These are phyloP conservation scores for Lasioglossum zephyrum DNA, from an alignment of 2,888 invertebrate genomes.

Conservation along the genomic window DNA sequence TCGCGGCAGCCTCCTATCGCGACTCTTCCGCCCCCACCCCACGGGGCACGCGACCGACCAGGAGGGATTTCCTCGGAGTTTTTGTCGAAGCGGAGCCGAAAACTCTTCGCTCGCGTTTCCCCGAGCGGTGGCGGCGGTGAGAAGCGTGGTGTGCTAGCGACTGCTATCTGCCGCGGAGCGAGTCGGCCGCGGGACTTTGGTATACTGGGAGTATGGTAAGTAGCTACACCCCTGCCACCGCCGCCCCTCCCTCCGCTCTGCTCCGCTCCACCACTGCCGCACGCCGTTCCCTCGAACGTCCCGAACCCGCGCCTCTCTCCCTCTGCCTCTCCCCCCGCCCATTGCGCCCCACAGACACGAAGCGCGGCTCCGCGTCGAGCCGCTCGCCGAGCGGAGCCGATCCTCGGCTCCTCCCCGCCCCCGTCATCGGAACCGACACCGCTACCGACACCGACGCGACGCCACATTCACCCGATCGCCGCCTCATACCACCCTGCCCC, in stretches of 20 bases:
- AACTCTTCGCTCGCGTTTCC: conserved; percentile 36
- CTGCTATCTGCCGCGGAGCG: conserved; percentile 81
- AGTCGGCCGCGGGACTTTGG: conserved; percentile 80
- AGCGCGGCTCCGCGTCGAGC: conserved; percentile 6
- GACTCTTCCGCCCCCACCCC: not conserved
- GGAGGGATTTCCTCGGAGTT: conserved; percentile 38
- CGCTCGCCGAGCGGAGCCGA: conserved; percentile 47
- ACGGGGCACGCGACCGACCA: not conserved
- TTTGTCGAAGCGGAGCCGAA: conserved; percentile 34
- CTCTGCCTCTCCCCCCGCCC: conserved; percentile 21
- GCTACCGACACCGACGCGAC: conserved; percentile 30
- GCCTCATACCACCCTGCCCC: conserved; percentile 54
- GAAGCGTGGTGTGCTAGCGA: conserved; percentile 78
- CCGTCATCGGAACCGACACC: conserved; percentile 23
- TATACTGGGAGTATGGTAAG: conserved; percentile 83
- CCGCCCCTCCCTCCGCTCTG: conserved; percentile 61
- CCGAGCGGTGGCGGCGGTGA: conserved; percentile 64
- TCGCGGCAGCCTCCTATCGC: not conserved
- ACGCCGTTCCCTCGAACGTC: conserved; percentile 61
- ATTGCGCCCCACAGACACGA: not conserved
- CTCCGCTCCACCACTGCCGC: conserved; percentile 46
- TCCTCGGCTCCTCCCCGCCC: conserved; percentile 62
- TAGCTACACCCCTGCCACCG: conserved; percentile 82
- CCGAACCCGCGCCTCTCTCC: conserved; percentile 68
- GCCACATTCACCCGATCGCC: conserved; percentile 30